Base-by-base conservation (phyloP, 2,888 invertebrate genomes). In the Rapana venosa region DNA sequence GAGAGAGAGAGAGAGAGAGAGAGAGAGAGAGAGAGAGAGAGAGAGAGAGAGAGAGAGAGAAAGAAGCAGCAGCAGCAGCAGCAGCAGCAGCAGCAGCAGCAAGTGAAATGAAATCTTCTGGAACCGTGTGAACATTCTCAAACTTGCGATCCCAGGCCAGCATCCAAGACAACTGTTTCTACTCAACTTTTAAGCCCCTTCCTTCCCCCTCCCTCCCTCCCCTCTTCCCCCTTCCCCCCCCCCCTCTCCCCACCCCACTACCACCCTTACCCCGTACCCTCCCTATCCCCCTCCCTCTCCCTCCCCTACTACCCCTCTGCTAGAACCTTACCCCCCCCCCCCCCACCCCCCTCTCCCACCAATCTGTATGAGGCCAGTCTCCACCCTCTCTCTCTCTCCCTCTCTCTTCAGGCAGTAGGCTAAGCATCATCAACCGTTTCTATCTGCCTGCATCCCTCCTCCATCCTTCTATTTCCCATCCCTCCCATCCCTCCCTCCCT, bases 81-180 rank as follows among this genome's bases (percentile, higher is more conserved):
- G 32, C 8, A 6, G 6, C 30, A 32, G 77, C 30, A 26, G 32
- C 5, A 79, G 30, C 30, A 79, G 26, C 1, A 79, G 26, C 2
- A 32, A 79, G 13, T 8, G 35, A 79, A 35, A 79, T 5, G 35
- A 35, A n/a, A 35, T 26, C 36, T 47, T 22, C 30, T 30, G 47
- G 36, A 85, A 47, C 84, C 88, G 88, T 88, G 88, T 88, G 88
- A 88, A 88, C 58, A 66, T 56, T 58, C 61, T 32, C 22, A 6
- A 35, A 0, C 15, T n/a, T 56, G 0, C 32, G 61, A 84, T 88
- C 88, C 88, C 88, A 88, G 83, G 88, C 88, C 47, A 35, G 77
- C 32, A 36, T 70, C 35, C 26, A 83, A 88, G 35, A 88, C 84
- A 84, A 88, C 88, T 88, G 88, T 66, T 88, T 83, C 88, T 66